Percentiles rank a stretch among this genome's conserved stretches.
phyloP scores from a whole-genome alignment of 2,797 vertebrate genomes.

The Rallus crepitans region DNA sequence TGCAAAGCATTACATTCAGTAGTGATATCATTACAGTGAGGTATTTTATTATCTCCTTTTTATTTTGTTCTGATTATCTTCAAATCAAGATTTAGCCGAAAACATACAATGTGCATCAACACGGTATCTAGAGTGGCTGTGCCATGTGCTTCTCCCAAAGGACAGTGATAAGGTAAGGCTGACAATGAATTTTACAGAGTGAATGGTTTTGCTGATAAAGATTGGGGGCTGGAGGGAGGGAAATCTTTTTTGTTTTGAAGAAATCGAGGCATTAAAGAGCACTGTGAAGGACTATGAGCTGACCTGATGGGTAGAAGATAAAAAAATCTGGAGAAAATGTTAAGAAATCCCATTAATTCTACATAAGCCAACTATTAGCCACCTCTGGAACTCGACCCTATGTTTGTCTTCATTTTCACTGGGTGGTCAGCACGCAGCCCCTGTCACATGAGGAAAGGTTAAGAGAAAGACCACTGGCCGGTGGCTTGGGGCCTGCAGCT shows the following conservation, averaged over 20 bases:
- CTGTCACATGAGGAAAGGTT: not conserved
- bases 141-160: not conserved
- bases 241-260: not conserved
- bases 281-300: not conserved
- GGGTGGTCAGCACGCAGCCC: not conserved
- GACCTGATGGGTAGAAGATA: not conserved
- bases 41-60: not conserved
- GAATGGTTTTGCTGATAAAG: not conserved
- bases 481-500: fast-evolving
- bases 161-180: not conserved
- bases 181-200: not conserved
- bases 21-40: not conserved
- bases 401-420: not conserved
- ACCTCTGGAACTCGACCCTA: not conserved
- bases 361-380: not conserved
- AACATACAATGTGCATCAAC: not conserved
- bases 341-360: not conserved
- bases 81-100: not conserved
- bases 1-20: not conserved
- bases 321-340: not conserved
- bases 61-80: not conserved
- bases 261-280: not conserved
- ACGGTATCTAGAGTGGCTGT: not conserved
- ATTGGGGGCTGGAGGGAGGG: not conserved
- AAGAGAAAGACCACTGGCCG: not conserved